Conservation (phyloP, 2,888 invertebrate genomes). For the Parnassius orleans region DNA sequence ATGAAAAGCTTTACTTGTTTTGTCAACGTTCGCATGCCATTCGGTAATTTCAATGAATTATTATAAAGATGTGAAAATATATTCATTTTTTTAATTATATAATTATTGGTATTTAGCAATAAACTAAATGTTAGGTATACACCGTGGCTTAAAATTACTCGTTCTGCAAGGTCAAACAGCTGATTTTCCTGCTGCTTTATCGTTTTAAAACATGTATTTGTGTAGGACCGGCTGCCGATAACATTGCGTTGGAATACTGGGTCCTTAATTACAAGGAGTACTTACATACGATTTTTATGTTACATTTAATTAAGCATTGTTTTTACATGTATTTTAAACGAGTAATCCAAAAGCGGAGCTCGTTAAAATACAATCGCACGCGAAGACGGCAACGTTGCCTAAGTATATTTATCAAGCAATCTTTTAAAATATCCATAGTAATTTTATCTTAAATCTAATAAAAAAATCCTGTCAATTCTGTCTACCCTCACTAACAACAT, state of each 20-base stretch:
- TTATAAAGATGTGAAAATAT: conserved; percentile 54
- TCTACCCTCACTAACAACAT: no score
- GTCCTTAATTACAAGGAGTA: conserved; percentile 24
- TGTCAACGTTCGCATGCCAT: conserved; percentile 52
- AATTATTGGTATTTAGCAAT: conserved; percentile 11
- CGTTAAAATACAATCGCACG: conserved; percentile 14
- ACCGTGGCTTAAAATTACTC: conserved; percentile 11
- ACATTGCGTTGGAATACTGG: conserved; percentile 23
- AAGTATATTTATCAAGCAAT: no score
- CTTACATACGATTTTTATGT: conserved; percentile 25
- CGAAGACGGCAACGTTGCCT: conserved; percentile 5
- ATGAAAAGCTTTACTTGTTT: conserved; percentile 60
- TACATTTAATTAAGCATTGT: conserved; percentile 27
- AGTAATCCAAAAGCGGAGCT: conserved; percentile 23
- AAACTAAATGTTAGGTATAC: conserved; percentile 17
- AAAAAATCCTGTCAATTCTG: no score
- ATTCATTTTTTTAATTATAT: conserved; percentile 26
- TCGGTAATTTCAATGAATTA: conserved; percentile 42
- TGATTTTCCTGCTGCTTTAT: conserved; percentile 47
- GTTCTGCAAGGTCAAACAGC: conserved; percentile 38
- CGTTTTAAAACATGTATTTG: conserved; percentile 29
- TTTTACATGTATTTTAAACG: conserved; percentile 27
- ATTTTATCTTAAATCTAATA: no score
- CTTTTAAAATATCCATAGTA: no score
- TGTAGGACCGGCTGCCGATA: conserved; percentile 22